Conservation (phyloP, 2,113 vertebrate genomes). For the Tiliqua scincoides region DNA sequence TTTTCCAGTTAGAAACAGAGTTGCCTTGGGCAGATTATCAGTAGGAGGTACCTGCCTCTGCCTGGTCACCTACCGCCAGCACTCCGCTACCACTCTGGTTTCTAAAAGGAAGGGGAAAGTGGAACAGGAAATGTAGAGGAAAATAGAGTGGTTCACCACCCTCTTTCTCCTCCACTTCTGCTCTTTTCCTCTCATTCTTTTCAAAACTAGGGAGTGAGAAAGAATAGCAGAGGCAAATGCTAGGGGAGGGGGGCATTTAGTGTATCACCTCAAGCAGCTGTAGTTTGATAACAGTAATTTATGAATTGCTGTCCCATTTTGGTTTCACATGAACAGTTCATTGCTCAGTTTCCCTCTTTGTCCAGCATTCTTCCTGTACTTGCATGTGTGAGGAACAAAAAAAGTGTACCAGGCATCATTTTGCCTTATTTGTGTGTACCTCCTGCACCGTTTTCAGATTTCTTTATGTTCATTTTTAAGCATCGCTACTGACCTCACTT, state of each 20-base stretch:
- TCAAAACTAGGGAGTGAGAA: too few species aligned
- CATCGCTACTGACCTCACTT: conserved; percentile 92
- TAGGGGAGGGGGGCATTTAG: too few species aligned
- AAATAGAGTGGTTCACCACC: too few species aligned
- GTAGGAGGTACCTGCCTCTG: too few species aligned
- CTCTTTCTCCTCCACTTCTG: too few species aligned
- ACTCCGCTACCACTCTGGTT: too few species aligned
- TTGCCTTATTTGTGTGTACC: conserved; percentile 83
- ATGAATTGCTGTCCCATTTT: conserved; percentile 84
- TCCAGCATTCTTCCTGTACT: conserved; percentile 82
- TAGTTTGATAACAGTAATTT: conserved; percentile 80
- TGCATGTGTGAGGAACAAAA: conserved; percentile 75
- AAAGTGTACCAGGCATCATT: conserved; percentile 81
- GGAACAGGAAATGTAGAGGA: neutral
- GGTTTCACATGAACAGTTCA: conserved; percentile 69
- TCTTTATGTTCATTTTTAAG: conserved; percentile 77
- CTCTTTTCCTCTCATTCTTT: too few species aligned
- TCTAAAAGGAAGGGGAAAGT: too few species aligned
- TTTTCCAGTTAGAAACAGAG: conserved; percentile 55
- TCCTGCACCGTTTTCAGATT: conserved; percentile 84
- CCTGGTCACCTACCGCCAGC: too few species aligned
- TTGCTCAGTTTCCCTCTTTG: conserved; percentile 77
- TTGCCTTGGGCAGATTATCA: too few species aligned
- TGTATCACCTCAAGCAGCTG: too few species aligned
- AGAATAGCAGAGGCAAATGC: too few species aligned